Evolutionary conservation across 1,140 invertebrate species (phyloP), one percentile per base, ranked within the genome.

Genomic region (Trialeurodes vaporariorum): DNA sequence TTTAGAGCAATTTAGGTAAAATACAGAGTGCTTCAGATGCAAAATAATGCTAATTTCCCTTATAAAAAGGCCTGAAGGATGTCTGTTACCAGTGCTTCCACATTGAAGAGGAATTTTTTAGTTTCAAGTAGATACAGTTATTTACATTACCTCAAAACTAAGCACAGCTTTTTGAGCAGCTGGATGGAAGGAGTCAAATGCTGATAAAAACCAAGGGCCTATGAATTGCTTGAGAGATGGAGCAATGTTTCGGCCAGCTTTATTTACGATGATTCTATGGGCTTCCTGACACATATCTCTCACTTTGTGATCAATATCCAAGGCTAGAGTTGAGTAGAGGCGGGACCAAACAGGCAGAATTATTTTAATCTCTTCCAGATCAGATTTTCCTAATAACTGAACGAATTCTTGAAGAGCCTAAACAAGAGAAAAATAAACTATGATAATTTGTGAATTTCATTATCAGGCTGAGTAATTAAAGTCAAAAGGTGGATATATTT

Each of bases 321-420:
- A 83, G 9, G 87, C 82, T 25, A 94, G 75, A 73, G 83, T 83
- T 70, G 81, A 83, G 75, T 92, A 95, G 5, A 90, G 77, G 70
- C 88, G 80, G 1, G 90, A 86, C 91, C 91, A 95, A 73, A 87
- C 85, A 5, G 87, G 85, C 26, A 94, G 77, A 13, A 90, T 81
- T 61, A 80, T 78, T 75, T 87, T 87, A 0, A 92, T 75, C 21
- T 77, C 74, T 24, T 86, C 82, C 21, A 82, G 72, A 70, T 86
- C 81, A 34, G 83, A 81, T 69, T 83, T 81, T 72, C 81, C 79
- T 69, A 90, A 86, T 2, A 91, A 72, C 5, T 82, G 80, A 49
- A 81, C 78, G 76, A 93, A 89, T 77, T 94, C 91, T 79, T 91
- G 87, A 23, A 93, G 76, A 2, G 90, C 91, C 87, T 90, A 71